Conservation (phyloP, 2,797 vertebrate genomes). For the Mallotus villosus region DNA sequence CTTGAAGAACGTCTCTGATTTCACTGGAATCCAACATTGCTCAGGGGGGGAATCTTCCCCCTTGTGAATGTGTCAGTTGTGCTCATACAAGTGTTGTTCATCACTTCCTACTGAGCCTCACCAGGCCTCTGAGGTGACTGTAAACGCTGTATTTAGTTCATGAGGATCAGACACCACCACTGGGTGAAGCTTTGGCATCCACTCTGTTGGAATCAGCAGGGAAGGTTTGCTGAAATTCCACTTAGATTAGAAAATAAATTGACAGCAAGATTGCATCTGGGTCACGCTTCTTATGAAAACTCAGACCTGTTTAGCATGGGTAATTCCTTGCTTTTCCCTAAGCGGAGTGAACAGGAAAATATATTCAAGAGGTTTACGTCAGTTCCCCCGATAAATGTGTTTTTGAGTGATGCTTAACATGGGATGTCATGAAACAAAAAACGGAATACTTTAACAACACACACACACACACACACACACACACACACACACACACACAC, state of each 20-base stretch:
- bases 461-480: neutral
- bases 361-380: constrained; percentile 33
- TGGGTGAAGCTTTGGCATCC: constrained; percentile 61
- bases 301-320: constrained; percentile 60
- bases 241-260: constrained; percentile 78
- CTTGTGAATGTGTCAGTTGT: too few species aligned
- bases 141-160: constrained; percentile 67
- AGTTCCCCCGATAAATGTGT: constrained; percentile 17
- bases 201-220: constrained; percentile 62
- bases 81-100: neutral
- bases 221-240: constrained; percentile 70
- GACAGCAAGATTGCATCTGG: constrained; percentile 71
- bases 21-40: too few species aligned
- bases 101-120: constrained; percentile 2
- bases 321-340: constrained; percentile 54
- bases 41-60: too few species aligned
- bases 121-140: constrained; percentile 51
- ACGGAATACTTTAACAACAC: neutral
- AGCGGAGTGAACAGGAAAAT: constrained; percentile 38
- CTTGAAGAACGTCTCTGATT: too few species aligned
- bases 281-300: constrained; percentile 63
- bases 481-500: too few species aligned
- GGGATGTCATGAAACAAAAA: neutral
- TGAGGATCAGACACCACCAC: constrained; percentile 64
- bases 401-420: constrained; percentile 32